Evolutionary conservation across 2,888 invertebrate genomes (phyloP), one percentile per base, ranked within the genome.

Genomic region (Polymixis flavicincta): DNA sequence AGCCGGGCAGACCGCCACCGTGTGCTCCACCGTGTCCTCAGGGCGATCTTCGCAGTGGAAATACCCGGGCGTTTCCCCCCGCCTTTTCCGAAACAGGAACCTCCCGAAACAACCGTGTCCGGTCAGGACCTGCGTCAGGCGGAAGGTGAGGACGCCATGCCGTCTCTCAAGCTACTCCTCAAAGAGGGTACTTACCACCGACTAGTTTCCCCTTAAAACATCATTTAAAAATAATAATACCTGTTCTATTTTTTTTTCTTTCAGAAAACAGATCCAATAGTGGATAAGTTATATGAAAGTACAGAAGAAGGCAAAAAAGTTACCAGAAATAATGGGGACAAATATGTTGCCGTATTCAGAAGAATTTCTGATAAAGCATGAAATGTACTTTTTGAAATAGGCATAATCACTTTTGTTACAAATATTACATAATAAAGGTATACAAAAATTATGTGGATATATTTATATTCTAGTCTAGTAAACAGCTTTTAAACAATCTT

Each of bases 271-370:
- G 99, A 99, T 96, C 97, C 98, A 2, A 97, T 99, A 74, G 97
- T 99, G n/a, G 98, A 98, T 11, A 98, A 99, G 93, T 96, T 99
- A 13, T 99, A 97, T 92, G 98, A 98, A 90, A 98, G 99, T 91
- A 99, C 99, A 61, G 99, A 99, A 96, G 99, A 99, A 96, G 99
- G 99, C 0, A 98, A 99, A 93, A 99, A 99, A 96, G 99, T 99
- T 0, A 98, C 99, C 1, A 97, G 99, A 89, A 99, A 99, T 93
- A 98, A 98, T 87, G 99, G 99, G 61, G 98, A 98, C 68, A 99
- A 99, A 94, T 99, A 97, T 97, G 94, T 99, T 80, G 99, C 99
- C 72, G 98, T 99, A 74, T 99, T 98, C 92, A 97, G 97, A 92
- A 97, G 99, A 92, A 96, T 95, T 82, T 64, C 91, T 71, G 94